phyloP scores from a whole-genome alignment of 2,113 vertebrate species.

The Chaetorhynchus papuensis region DNA sequence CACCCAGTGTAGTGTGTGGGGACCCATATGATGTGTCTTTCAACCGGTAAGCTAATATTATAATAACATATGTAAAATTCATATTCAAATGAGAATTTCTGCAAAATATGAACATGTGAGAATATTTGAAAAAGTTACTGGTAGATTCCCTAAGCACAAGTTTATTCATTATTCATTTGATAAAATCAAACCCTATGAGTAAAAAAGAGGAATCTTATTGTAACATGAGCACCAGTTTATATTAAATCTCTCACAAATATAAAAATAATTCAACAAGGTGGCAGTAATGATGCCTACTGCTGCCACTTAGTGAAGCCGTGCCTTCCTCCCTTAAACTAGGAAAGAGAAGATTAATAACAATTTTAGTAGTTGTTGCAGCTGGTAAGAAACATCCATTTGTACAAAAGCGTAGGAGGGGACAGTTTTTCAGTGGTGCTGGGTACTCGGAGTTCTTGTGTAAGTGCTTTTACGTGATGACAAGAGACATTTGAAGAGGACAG shows the following conservation, averaged over 20 bases:
- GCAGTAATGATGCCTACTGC: background rate
- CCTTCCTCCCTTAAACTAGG: background rate
- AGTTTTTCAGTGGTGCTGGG: background rate
- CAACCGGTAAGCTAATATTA: background rate
- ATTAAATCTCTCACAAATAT: background rate
- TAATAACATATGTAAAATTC: background rate
- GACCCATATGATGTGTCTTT: background rate
- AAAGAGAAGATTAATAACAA: background rate
- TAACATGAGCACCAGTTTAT: background rate
- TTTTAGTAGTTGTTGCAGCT: background rate
- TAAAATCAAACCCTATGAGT: background rate
- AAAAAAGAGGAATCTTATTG: background rate
- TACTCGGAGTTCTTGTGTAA: background rate
- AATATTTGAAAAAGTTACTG: background rate
- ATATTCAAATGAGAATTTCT: background rate
- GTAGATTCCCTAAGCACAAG: background rate
- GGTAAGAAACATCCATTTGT: background rate
- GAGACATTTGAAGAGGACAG: background rate
- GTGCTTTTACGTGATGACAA: background rate
- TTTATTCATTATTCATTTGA: background rate
- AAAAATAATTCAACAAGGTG: background rate
- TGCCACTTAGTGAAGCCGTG: slow-evolving; percentile 19
- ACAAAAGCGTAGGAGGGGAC: background rate
- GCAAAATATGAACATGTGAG: background rate
- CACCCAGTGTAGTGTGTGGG: accelerated